Percentiles rank a stretch among this genome's conserved stretches.
Conservation (phyloP, 53 echinoderm and acorn worm species). For the Paracentrotus lividus region DNA sequence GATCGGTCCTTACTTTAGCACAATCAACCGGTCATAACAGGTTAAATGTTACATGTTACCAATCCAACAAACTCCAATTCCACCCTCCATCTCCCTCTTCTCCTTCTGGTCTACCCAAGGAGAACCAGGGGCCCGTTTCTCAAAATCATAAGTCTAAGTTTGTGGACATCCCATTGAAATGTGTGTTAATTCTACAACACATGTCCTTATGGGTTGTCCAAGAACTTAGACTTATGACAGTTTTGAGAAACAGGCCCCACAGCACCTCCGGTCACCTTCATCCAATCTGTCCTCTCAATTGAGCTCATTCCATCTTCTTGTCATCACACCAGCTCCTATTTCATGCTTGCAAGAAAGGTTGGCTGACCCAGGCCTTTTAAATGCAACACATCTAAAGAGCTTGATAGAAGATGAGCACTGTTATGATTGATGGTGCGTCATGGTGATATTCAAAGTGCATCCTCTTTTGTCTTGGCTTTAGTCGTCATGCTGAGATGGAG, state of each 20-base stretch:
- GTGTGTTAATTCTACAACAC: no score
- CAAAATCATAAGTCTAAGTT: no score
- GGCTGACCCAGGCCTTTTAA: constrained; percentile 8
- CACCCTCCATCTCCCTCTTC: neutral
- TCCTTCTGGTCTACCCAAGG: neutral
- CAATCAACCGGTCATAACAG: no score
- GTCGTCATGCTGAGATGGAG: constrained; percentile 4
- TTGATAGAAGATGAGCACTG: neutral
- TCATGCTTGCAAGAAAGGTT: constrained; percentile 26
- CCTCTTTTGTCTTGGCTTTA: neutral
- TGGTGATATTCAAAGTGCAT: constrained; percentile 16
- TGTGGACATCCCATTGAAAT: no score
- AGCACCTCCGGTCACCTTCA: neutral
- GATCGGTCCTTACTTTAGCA: no score
- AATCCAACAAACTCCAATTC: neutral
- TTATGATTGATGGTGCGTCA: constrained; percentile 34
- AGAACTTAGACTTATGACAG: no score
- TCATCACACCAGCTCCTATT: constrained; percentile 1
- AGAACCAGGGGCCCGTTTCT: no score
- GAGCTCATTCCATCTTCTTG: constrained; percentile 32
- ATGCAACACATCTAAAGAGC: neutral
- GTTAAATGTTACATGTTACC: no score
- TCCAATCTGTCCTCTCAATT: constrained; percentile 41
- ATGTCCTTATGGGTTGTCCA: no score
- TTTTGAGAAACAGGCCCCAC: no score